These are phyloP conservation scores for Protophormia terraenovae DNA, from an alignment of 2,888 invertebrate genomes.

Conservation along the genomic window DNA sequence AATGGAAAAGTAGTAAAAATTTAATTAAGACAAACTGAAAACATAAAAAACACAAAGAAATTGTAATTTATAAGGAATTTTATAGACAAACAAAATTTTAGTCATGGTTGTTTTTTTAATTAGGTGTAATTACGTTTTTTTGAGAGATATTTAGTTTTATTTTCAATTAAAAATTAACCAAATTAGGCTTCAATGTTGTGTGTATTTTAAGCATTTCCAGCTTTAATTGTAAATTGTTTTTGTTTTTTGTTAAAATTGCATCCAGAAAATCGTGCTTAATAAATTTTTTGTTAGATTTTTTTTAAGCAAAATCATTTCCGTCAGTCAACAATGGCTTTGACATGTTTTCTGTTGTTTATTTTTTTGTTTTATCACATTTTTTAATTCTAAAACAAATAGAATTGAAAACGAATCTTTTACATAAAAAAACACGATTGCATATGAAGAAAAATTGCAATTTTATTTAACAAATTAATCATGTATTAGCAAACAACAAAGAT, in stretches of 20 bases:
- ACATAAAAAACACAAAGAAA: background rate
- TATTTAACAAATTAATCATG: constrained; percentile 64
- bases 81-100: no score
- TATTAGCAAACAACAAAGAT: constrained; percentile 17
- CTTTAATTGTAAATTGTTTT: constrained; percentile 15
- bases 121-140: constrained; percentile 27
- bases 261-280: constrained; percentile 51
- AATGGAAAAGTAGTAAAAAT: constrained; percentile 7
- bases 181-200: constrained; percentile 54
- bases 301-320: constrained; percentile 57
- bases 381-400: constrained; percentile 13
- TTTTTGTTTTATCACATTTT: constrained; percentile 14
- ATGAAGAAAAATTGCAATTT: constrained; percentile 60
- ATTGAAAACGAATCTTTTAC: constrained; percentile 29
- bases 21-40: constrained; percentile 1
- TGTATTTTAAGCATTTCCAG: constrained; percentile 12
- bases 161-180: constrained; percentile 47
- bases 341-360: constrained; percentile 11
- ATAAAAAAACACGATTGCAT: constrained; percentile 35
- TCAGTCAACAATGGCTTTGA: constrained; percentile 59
- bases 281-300: constrained; percentile 1
- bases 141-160: background rate
- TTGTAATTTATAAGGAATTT: background rate
- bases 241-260: constrained; percentile 19
- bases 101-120: no score